phyloP scores from a whole-genome alignment of 2,888 invertebrate genomes.

The Diabrotica balteata region DNA sequence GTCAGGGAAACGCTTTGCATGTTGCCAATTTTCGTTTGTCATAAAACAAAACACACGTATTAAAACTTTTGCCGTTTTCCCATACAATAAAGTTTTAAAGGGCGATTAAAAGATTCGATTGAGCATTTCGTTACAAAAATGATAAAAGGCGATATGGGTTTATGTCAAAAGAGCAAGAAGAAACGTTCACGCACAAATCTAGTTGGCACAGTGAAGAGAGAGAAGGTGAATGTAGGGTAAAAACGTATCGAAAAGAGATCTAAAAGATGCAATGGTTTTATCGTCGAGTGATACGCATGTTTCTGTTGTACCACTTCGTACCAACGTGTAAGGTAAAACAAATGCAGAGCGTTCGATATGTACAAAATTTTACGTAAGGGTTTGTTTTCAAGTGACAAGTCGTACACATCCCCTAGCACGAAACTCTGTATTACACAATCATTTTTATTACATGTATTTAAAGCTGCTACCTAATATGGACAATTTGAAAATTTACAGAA shows the following conservation, averaged over 20 bases:
- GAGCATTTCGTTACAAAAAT: slow-evolving; percentile 2
- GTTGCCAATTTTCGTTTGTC: background rate
- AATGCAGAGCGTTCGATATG: slow-evolving; percentile 48
- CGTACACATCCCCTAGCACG: slow-evolving; percentile 5
- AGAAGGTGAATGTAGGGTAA: slow-evolving; percentile 18
- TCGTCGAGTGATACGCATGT: slow-evolving; percentile 49
- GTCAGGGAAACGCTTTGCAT: slow-evolving; percentile 2
- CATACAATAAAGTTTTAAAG: slow-evolving; percentile 3
- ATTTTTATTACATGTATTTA: too few relatives aligned
- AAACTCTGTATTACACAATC: background rate
- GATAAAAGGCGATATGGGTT: slow-evolving; percentile 18
- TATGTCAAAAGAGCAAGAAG: slow-evolving; percentile 16
- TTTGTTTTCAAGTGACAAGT: slow-evolving; percentile 21
- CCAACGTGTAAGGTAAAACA: slow-evolving; percentile 43
- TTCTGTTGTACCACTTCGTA: slow-evolving; percentile 52
- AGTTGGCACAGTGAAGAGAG: slow-evolving; percentile 9
- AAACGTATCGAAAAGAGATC: slow-evolving; percentile 40
- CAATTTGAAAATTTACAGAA: too few relatives aligned
- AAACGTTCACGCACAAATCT: slow-evolving; percentile 29
- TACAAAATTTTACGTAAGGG: slow-evolving; percentile 38
- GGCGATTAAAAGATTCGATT: background rate
- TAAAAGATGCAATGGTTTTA: slow-evolving; percentile 41
- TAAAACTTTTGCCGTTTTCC: slow-evolving; percentile 2
- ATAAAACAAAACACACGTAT: slow-evolving; percentile 4
- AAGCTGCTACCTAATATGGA: too few relatives aligned